Evolutionary conservation across 1,140 invertebrate species (phyloP), one percentile per base, ranked within the genome.

Genomic region (Drosophila virilis): DNA sequence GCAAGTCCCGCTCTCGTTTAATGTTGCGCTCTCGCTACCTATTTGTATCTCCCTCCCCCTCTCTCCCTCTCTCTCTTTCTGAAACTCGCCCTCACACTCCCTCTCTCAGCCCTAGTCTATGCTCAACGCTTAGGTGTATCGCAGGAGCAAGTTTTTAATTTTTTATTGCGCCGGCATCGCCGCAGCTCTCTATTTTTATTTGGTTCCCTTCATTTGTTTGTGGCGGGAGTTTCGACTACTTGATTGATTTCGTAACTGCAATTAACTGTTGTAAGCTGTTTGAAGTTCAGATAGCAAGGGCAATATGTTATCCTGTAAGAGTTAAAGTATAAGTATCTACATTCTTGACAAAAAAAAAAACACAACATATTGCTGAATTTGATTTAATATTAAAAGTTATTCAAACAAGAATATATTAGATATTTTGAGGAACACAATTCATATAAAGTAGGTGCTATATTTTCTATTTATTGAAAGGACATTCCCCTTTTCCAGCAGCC

Each of bases 81-180:
- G n/a, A n/a, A n/a, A n/a, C n/a, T n/a, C n/a, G n/a, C n/a, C n/a
- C n/a, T 35, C 10, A 8, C 22, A 7, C 55, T 32, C 2, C 8
- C 17, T 22, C 6, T 54, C 1, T 12, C 33, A 28, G 38, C 8
- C 8, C 35, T 7, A 48, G 37, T 6, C n/a, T 15, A 28, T 33
- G 4, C 28, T 22, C 57, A 65, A 46, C 72, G 66, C 57, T 69
- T 69, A 75, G 74, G 69, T 74, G 71, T 72, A 78, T 73, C 60
- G 81, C 77, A 83, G 89, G 89, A 91, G 84, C 70, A 91, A 91
- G 89, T 91, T 91, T 91, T 90, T 86, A 89, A 91, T 91, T 85
- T 89, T 91, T 84, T 89, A 89, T 89, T 74, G 60, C 71, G 51
- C 61, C 46, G 48, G 59, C 71, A 78, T 51, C 65, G 64, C 68